Base-by-base conservation (phyloP, 1,140 invertebrate genomes). In the Drosophila ananassae region DNA sequence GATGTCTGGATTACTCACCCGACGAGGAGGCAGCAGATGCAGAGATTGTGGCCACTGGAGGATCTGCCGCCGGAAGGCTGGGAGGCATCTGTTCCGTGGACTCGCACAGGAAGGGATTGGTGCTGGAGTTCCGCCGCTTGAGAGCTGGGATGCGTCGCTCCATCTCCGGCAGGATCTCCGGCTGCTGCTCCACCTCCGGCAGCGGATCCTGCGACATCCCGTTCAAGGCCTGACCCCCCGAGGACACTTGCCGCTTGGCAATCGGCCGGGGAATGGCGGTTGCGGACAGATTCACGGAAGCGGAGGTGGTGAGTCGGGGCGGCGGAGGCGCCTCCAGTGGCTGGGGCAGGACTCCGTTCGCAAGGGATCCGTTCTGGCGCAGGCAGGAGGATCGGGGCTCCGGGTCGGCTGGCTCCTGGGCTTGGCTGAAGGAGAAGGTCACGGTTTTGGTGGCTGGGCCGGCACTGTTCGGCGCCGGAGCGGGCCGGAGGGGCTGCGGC, bases 401-500 rank as follows among this genome's bases (percentile, higher is more conserved):
- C 17, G 0, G 39, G 6, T 22, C 30, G 12, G 13, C 34, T 5
- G 68, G 46, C 77, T 89, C 84, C 34, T 90, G 77, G 13, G 76
- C 51, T 48, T 84, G 77, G 46, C 72, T 64, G 13, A 91, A 82
- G 32, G 81, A 84, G 59, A 91, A 91, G 13, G 90, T 91, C 0
- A 91, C 90, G 8, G 87, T 84, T 53, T 91, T 91, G 54, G 73
- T 81, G 61, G 53, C 64, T 0, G 78, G 68, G 7, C 79, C 68
- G 1, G 80, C 81, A 32, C 75, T 81, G 46, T 68, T 82, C 0
- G 90, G 90, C 4, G 89, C 81, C 4, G 92, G 92, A 17, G 92
- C 92, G 0, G 93, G 92, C 2, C 92, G 87, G 39, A 92, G 76
- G 3, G 92, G 87, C 44, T 93, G 85, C 6, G 93, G 92, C 4